Evolutionary conservation across 2,888 invertebrate species (phyloP).

Genomic region (Stenichneumon culpator): DNA sequence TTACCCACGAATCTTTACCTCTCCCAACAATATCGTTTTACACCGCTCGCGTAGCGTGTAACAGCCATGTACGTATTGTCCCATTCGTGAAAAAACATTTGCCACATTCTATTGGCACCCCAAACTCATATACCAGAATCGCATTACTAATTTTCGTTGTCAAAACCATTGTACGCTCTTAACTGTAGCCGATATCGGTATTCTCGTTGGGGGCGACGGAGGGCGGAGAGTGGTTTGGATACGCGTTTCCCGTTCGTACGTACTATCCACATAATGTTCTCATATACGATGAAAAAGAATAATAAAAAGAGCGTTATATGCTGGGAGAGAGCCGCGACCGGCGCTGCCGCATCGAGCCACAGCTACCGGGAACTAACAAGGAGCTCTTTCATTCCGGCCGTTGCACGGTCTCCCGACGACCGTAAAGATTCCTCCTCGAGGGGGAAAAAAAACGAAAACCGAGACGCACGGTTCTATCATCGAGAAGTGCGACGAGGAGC

Average conservation of each 20-base stretch:
- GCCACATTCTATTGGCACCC: not conserved
- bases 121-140: constrained; percentile 1
- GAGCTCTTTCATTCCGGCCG: constrained; percentile 80
- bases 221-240: not conserved
- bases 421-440: constrained; percentile 75
- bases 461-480: constrained; percentile 51
- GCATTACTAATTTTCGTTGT: constrained; percentile 13
- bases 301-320: constrained; percentile 57
- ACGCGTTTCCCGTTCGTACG: constrained; percentile 32
- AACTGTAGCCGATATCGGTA: constrained; percentile 6
- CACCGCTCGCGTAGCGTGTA: not conserved
- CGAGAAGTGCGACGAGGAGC: constrained; percentile 48
- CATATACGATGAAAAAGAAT: constrained; percentile 49
- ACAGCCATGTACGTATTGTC: not conserved
- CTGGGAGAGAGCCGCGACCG: constrained; percentile 29
- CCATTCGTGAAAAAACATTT: constrained; percentile 2
- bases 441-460: constrained; percentile 67
- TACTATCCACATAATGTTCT: constrained; percentile 24
- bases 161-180: not conserved
- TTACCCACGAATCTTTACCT: not conserved
- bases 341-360: constrained; percentile 22
- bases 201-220: not conserved
- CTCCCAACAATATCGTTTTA: not conserved
- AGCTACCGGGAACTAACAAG: constrained; percentile 76
- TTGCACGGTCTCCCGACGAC: constrained; percentile 73